Evolutionary conservation across 2,888 invertebrate species (phyloP).

Genomic region (Euplagia quadripunctaria): DNA sequence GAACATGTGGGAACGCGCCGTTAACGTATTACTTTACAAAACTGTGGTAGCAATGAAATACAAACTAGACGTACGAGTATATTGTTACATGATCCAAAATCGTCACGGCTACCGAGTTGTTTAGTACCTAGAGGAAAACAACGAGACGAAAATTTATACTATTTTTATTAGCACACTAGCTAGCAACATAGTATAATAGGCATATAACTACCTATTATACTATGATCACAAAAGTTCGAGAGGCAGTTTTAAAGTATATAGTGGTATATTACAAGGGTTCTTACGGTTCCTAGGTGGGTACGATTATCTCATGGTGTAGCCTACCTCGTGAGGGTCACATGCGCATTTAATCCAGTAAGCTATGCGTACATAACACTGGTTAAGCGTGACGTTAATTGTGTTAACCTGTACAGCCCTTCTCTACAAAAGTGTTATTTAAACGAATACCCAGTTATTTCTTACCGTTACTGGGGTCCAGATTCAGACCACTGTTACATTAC

Average conservation of each 20-base stretch:
- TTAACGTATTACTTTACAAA: not conserved
- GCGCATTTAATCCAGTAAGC: not conserved
- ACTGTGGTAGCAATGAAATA: constrained; percentile 1
- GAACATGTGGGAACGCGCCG: not conserved
- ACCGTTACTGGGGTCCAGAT: too few species aligned
- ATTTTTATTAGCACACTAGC: not conserved
- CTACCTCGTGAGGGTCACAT: not conserved
- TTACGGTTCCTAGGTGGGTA: too few species aligned
- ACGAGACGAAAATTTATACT: not conserved
- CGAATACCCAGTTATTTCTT: too few species aligned
- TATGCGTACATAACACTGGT: not conserved
- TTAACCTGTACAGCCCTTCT: not conserved
- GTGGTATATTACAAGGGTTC: not conserved
- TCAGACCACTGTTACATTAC: too few species aligned
- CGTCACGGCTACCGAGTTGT: constrained; percentile 7
- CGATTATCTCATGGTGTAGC: not conserved
- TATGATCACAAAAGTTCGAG: too few species aligned
- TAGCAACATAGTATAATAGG: not conserved
- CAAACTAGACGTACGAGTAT: not conserved
- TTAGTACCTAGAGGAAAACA: not conserved
- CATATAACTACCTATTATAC: too few species aligned
- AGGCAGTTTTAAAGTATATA: too few species aligned
- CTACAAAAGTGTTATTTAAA: not conserved
- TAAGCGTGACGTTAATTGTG: not conserved
- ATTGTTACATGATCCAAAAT: not conserved